Evolutionary conservation across 2,113 vertebrate genomes (phyloP).

Genomic region (Anoplopoma fimbria): DNA sequence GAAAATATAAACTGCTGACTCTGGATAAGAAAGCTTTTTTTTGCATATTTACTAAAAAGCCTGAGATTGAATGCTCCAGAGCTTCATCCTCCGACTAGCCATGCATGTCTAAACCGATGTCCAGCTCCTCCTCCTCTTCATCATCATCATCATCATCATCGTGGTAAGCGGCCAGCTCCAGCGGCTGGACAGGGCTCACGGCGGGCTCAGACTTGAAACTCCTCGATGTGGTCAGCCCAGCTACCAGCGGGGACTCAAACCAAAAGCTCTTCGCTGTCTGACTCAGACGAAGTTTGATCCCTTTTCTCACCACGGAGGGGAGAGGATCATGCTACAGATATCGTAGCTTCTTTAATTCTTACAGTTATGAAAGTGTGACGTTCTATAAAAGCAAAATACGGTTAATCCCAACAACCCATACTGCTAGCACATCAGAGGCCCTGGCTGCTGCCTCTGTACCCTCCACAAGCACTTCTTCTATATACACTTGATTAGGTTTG

Average conservation of each 20-base stretch:
- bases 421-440: not conserved
- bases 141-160: not conserved
- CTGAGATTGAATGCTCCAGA: no score
- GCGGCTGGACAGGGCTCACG: no score
- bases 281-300: not conserved
- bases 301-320: not conserved
- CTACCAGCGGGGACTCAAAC: not conserved
- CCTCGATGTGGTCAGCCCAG: not conserved
- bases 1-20: no score
- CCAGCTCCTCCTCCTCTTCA: no score
- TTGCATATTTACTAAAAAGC: no score
- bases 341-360: not conserved
- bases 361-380: not conserved
- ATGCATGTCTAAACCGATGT: not conserved
- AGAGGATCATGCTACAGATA: not conserved
- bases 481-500: not conserved
- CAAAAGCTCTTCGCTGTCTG: not conserved
- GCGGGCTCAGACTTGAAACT: no score
- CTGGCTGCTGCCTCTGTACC: not conserved
- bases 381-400: not conserved
- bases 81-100: no score
- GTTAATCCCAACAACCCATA: no score
- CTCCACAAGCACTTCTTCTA: no score
- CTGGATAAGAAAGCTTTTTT: no score
- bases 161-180: not conserved